Evolutionary conservation across 1,140 invertebrate species (phyloP).

Genomic region (Hetaerina americana): DNA sequence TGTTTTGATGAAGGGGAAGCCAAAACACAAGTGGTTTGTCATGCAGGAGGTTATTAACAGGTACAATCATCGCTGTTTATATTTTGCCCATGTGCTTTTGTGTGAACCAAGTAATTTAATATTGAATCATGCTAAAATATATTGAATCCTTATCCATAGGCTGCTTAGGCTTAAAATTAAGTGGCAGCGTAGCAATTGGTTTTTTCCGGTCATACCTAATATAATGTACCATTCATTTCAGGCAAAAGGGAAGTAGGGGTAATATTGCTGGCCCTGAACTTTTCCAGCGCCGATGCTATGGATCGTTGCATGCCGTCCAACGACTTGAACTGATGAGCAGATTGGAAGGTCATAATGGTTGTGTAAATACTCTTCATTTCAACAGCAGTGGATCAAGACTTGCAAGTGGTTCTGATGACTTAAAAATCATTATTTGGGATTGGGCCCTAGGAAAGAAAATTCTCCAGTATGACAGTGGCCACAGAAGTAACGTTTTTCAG

Average conservation of each 20-base stretch:
- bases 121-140: too few species aligned
- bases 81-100: too few species aligned
- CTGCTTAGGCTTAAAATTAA: too few species aligned
- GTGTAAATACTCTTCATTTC: conserved; percentile 87
- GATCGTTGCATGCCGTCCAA: conserved; percentile 68
- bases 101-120: too few species aligned
- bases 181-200: too few species aligned
- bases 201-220: too few species aligned
- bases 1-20: conserved; percentile 42
- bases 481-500: conserved; percentile 83
- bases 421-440: conserved; percentile 75
- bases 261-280: conserved; percentile 26
- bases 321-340: conserved; percentile 65
- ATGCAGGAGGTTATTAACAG: conserved; percentile 27
- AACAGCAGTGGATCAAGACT: conserved; percentile 62
- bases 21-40: conserved; percentile 53
- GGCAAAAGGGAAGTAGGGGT: not conserved
- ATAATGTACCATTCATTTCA: not conserved
- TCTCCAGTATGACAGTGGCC: conserved; percentile 58
- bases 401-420: conserved; percentile 84
- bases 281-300: conserved; percentile 61
- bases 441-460: conserved; percentile 59
- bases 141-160: too few species aligned
- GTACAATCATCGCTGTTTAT: too few species aligned
- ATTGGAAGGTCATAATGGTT: conserved; percentile 69